Percentiles rank a stretch among this genome's conserved stretches.
Evolutionary conservation across 2,797 vertebrate genomes (phyloP).

Genomic region (Xiphophorus birchmanni): DNA sequence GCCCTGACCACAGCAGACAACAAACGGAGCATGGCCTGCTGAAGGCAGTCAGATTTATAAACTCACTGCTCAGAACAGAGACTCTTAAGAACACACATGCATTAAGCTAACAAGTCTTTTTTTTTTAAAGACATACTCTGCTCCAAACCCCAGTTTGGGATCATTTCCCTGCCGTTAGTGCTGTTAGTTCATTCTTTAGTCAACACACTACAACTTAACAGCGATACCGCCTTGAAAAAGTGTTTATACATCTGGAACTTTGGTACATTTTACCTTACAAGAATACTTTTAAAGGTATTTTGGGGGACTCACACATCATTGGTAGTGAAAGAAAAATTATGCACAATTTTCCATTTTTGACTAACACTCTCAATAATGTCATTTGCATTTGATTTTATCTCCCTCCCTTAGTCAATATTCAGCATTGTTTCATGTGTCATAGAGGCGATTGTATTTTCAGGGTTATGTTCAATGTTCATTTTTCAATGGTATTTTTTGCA

Average conservation of each 20-base stretch:
- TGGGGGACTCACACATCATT: not conserved
- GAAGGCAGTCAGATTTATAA: conserved; percentile 73
- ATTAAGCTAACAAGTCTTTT: conserved; percentile 51
- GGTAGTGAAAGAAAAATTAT: not conserved
- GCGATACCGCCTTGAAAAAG: not conserved
- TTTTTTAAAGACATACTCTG: conserved; percentile 44
- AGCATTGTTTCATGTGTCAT: not conserved
- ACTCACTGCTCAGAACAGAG: conserved; percentile 54
- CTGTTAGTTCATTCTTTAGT: conserved; percentile 57
- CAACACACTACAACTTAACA: conserved; percentile 52
- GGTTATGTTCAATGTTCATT: not conserved
- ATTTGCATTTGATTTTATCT: not conserved
- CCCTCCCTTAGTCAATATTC: not conserved
- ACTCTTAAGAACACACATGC: conserved; percentile 52
- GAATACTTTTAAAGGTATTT: not conserved
- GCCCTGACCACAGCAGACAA: conserved; percentile 70
- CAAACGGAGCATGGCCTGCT: conserved; percentile 62
- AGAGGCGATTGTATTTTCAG: not conserved
- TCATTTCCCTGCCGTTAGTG: conserved; percentile 46
- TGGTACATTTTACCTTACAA: not conserved
- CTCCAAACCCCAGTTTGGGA: conserved; percentile 43
- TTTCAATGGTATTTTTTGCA: not conserved
- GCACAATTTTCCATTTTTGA: not conserved
- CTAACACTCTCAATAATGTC: not conserved
- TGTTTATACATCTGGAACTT: not conserved